Evolutionary conservation across 2,113 vertebrate genomes (phyloP).

Genomic region (Callionymus lyra): DNA sequence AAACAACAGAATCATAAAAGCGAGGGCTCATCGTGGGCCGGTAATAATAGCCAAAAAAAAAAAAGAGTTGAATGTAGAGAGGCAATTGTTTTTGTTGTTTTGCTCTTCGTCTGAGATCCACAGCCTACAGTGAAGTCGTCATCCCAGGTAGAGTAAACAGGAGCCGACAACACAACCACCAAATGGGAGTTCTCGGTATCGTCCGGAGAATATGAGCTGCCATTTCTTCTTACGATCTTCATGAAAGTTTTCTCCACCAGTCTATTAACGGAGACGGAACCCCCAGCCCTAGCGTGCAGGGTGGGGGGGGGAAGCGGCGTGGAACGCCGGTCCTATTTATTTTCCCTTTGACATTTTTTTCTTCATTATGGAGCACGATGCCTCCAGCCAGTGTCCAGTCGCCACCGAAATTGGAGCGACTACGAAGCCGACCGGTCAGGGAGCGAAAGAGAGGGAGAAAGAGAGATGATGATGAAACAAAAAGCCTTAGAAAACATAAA

Average conservation of each 20-base stretch:
- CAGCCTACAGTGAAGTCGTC: slow-evolving; percentile 25
- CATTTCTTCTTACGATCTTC: slow-evolving; percentile 33
- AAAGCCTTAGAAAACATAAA: background rate
- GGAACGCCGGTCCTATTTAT: slow-evolving; percentile 25
- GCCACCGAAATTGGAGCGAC: slow-evolving; percentile 2
- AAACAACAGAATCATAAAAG: no score
- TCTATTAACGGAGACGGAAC: slow-evolving; percentile 30
- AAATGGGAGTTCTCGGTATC: slow-evolving; percentile 14
- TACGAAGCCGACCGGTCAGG: no score
- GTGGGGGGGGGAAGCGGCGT: slow-evolving; percentile 13
- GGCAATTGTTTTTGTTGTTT: no score
- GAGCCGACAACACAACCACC: slow-evolving; percentile 36
- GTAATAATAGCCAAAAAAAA: no score
- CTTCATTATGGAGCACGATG: slow-evolving; percentile 35
- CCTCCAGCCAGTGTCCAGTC: slow-evolving; percentile 35
- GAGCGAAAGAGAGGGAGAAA: no score
- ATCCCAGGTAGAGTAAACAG: slow-evolving; percentile 30
- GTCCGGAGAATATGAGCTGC: slow-evolving; percentile 28
- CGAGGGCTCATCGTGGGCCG: no score
- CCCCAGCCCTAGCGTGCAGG: slow-evolving; percentile 1
- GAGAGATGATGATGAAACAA: background rate
- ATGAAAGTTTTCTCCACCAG: slow-evolving; percentile 27
- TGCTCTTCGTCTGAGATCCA: slow-evolving; percentile 10
- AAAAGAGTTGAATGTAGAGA: no score
- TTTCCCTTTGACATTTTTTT: slow-evolving; percentile 37